These are phyloP conservation scores for Drosophila picticornis DNA, from an alignment of 2,888 invertebrate genomes.

Conservation along the genomic window DNA sequence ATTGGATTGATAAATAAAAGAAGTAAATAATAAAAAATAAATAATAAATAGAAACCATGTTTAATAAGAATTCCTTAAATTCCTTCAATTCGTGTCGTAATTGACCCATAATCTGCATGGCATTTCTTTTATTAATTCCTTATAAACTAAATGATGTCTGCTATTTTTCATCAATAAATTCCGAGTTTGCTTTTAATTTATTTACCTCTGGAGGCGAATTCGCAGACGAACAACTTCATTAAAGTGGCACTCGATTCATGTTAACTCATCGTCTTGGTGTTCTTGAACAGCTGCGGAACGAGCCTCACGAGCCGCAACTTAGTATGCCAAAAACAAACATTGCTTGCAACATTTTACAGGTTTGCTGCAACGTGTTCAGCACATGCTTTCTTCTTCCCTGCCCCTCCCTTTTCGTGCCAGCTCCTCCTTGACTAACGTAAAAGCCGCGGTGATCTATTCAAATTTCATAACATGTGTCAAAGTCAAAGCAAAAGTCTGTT, in stretches of 20 bases:
- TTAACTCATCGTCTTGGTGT: constrained; percentile 66
- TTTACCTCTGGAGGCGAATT: constrained; percentile 28
- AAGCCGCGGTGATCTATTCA: constrained; percentile 71
- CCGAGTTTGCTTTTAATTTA: constrained; percentile 12
- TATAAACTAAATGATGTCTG: background rate
- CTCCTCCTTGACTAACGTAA: constrained; percentile 20
- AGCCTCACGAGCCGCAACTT: constrained; percentile 40
- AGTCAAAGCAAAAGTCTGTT: constrained; percentile 72
- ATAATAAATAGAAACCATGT: rapidly evolving
- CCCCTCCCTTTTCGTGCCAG: background rate
- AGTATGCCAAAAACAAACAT: constrained; percentile 46
- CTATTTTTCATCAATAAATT: background rate
- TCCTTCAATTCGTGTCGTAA: background rate
- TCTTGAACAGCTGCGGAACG: constrained; percentile 31
- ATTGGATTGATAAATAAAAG: background rate
- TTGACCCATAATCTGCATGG: no score
- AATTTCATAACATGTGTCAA: constrained; percentile 78
- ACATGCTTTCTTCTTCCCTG: background rate
- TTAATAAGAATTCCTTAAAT: background rate
- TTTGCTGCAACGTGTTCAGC: constrained; percentile 54
- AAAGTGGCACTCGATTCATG: constrained; percentile 57
- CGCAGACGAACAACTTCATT: constrained; percentile 59
- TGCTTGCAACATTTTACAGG: constrained; percentile 60
- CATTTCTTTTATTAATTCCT: background rate
- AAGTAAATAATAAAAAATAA: background rate